Percentiles rank a stretch among this genome's conserved stretches.
These are phyloP conservation scores for Drosophila sulfurigaster DNA, from an alignment of 1,140 invertebrate species.

Conservation along the genomic window DNA sequence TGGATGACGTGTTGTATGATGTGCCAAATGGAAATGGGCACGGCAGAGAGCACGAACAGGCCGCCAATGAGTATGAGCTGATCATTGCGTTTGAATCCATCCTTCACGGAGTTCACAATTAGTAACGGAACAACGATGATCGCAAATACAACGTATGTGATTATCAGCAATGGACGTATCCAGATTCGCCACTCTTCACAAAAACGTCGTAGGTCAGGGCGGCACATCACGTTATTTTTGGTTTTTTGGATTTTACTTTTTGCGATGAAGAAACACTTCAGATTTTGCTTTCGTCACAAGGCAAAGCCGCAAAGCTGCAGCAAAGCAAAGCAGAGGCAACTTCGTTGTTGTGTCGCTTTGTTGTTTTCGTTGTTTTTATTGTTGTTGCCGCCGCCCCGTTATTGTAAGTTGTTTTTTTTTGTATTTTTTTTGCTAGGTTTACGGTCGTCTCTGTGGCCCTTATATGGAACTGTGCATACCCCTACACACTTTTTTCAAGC, in stretches of 20 bases:
- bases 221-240: slow-evolving; percentile 59
- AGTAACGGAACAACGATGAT: slow-evolving; percentile 93
- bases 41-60: slow-evolving; percentile 94
- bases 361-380: slow-evolving; percentile 44
- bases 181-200: slow-evolving; percentile 93
- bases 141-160: slow-evolving; percentile 92
- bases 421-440: slow-evolving; percentile 25
- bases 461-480: slow-evolving; percentile 38
- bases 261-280: slow-evolving; percentile 14
- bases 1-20: slow-evolving; percentile 97
- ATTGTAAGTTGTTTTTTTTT: slow-evolving; percentile 22
- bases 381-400: slow-evolving; percentile 63
- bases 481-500: slow-evolving; percentile 33
- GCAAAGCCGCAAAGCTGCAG: slow-evolving; percentile 44
- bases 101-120: slow-evolving; percentile 89
- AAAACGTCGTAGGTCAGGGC: slow-evolving; percentile 81
- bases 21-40: slow-evolving; percentile 97
- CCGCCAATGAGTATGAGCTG: slow-evolving; percentile 94
- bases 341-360: slow-evolving; percentile 3
- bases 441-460: slow-evolving; percentile 15
- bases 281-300: slow-evolving; percentile 60
- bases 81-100: slow-evolving; percentile 90
- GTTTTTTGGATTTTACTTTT: not conserved
- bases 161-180: slow-evolving; percentile 93
- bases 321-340: slow-evolving; percentile 2